A percentile compares a stretch with the other conserved stretches of the same genome.
Evolutionary conservation across 2,797 vertebrate species (phyloP).

Genomic region (Echiichthys vipera): DNA sequence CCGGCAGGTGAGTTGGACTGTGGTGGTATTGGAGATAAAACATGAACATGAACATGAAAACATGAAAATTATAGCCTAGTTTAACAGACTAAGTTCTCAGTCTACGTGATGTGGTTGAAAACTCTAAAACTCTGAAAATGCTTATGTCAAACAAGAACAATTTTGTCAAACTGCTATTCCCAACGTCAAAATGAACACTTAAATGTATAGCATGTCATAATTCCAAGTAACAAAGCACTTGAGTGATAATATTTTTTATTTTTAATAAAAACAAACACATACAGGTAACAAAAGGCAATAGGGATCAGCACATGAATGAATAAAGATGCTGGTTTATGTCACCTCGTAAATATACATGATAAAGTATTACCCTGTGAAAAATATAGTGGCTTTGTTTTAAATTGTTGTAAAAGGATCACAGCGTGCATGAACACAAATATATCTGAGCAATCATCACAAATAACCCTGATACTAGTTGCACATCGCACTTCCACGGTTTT

Average conservation of each 20-base stretch:
- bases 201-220: background rate
- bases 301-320: background rate
- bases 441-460: background rate
- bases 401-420: background rate
- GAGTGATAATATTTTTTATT: background rate
- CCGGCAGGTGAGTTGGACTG: background rate
- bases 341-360: background rate
- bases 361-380: background rate
- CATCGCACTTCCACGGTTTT: background rate
- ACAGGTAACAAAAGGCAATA: background rate
- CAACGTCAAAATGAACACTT: too few relatives aligned
- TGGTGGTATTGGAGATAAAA: background rate
- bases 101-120: background rate
- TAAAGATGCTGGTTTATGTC: background rate
- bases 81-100: background rate
- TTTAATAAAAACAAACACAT: background rate
- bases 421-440: background rate
- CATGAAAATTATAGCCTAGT: too few relatives aligned
- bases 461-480: background rate
- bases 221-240: too few relatives aligned
- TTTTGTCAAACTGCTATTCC: background rate
- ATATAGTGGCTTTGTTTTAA: background rate
- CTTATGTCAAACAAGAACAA: background rate
- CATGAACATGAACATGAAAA: background rate
- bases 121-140: background rate